Percentiles rank a stretch among this genome's conserved stretches.
Evolutionary conservation across 1,140 invertebrate species (phyloP).

Genomic region (Calosoma granatense): DNA sequence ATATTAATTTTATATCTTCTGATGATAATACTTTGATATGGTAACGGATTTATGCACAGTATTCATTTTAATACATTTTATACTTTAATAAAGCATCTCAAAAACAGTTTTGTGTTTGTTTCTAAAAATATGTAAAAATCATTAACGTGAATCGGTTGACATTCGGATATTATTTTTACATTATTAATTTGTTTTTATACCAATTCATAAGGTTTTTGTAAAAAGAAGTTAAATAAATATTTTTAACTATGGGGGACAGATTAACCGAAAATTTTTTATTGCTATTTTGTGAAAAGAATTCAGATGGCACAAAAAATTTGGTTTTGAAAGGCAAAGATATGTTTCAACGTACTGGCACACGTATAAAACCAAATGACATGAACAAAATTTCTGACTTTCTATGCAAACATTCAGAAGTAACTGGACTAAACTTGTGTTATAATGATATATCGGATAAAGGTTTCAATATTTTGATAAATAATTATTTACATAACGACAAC

Average conservation of each 20-base stretch:
- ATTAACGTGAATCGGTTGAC: too few species aligned
- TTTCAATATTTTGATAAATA: conserved; percentile 35
- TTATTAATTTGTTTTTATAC: conserved; percentile 2
- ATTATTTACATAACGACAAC: conserved; percentile 23
- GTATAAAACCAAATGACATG: conserved; percentile 39
- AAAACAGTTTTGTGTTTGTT: background rate
- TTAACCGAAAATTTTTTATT: conserved; percentile 27
- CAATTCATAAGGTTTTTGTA: too few species aligned
- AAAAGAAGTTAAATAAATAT: background rate
- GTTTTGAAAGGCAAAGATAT: conserved; percentile 31
- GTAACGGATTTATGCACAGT: background rate
- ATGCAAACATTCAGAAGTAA: conserved; percentile 33
- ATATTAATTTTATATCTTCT: background rate
- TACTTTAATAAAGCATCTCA: background rate
- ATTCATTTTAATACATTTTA: background rate
- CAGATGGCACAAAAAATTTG: conserved; percentile 31
- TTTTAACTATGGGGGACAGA: conserved; percentile 15
- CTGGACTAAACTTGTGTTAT: conserved; percentile 40
- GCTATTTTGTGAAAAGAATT: conserved; percentile 32
- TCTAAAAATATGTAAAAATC: background rate
- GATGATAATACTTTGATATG: background rate
- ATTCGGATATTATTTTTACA: too few species aligned
- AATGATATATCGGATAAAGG: conserved; percentile 43
- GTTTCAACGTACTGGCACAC: conserved; percentile 24
- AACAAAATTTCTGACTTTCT: conserved; percentile 37